A percentile compares a stretch with the other conserved stretches of the same genome.
phyloP scores from a whole-genome alignment of 2,113 vertebrate species.

The Anoplopoma fimbria region DNA sequence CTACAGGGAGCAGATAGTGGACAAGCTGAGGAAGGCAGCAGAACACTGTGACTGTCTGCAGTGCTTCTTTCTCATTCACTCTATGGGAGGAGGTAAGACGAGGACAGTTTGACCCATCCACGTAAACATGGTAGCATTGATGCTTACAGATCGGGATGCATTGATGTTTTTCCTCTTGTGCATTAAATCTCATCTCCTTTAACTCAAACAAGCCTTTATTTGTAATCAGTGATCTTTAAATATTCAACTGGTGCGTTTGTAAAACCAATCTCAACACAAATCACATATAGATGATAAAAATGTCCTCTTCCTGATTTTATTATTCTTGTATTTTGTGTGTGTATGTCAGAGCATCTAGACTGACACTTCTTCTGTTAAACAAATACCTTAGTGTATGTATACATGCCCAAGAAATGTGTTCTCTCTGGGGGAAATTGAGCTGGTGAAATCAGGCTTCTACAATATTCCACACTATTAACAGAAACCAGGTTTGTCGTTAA shows the following conservation, averaged over 20 bases:
- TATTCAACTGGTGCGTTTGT: too few relatives aligned
- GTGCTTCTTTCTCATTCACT: conserved; percentile 97
- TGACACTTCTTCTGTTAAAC: neutral
- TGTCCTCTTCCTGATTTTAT: neutral
- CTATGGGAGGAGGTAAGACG: conserved; percentile 96
- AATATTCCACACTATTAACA: neutral
- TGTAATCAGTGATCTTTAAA: neutral
- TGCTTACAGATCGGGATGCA: neutral
- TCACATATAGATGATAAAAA: neutral
- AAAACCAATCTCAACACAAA: too few relatives aligned
- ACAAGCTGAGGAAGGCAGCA: conserved; percentile 90
- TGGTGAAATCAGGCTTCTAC: neutral
- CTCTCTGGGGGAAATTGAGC: neutral
- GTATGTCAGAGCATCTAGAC: neutral
- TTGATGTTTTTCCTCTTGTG: neutral
- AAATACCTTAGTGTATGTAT: neutral
- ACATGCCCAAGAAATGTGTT: neutral
- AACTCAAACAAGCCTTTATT: neutral
- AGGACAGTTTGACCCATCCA: neutral
- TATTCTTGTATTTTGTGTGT: neutral
- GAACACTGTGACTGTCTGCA: conserved; percentile 97
- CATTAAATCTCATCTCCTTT: neutral
- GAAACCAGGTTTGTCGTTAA: neutral
- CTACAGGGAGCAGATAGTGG: conserved; percentile 90
- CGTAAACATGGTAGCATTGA: neutral